These are phyloP conservation scores for Talpa occidentalis DNA, from an alignment of 2,113 vertebrate genomes.

Conservation along the genomic window DNA sequence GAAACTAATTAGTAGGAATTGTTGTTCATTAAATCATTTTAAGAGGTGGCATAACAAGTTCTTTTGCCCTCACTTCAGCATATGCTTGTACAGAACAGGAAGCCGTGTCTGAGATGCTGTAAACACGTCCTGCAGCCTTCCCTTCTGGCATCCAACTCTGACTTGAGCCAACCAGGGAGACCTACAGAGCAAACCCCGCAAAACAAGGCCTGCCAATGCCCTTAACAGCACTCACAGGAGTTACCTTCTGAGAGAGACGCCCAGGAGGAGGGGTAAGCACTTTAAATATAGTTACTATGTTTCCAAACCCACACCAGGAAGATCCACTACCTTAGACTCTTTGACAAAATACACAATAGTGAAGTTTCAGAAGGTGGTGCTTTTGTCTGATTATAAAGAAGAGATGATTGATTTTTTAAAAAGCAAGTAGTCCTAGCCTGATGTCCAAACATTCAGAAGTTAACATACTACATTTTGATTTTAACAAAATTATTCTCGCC, in stretches of 20 bases:
- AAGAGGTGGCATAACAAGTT: background rate
- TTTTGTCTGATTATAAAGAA: background rate
- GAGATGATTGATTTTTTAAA: background rate
- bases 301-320: background rate
- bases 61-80: background rate
- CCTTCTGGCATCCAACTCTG: background rate
- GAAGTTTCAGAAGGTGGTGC: background rate
- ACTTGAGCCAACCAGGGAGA: background rate
- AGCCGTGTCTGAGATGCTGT: background rate
- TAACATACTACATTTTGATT: constrained; percentile 34
- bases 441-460: background rate
- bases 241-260: background rate
- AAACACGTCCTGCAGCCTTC: background rate
- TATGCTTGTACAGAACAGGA: background rate
- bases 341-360: background rate
- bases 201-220: too few relatives aligned
- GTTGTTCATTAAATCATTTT: constrained; percentile 29
- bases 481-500: background rate
- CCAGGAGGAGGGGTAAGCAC: background rate
- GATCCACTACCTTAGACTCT: background rate
- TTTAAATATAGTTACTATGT: background rate
- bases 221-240: background rate
- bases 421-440: background rate
- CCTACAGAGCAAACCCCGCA: too few relatives aligned
- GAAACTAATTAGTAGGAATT: constrained; percentile 42